Evolutionary conservation across 2,888 invertebrate genomes (phyloP), one percentile per base, ranked within the genome.

Genomic region (Drosophila mimica): DNA sequence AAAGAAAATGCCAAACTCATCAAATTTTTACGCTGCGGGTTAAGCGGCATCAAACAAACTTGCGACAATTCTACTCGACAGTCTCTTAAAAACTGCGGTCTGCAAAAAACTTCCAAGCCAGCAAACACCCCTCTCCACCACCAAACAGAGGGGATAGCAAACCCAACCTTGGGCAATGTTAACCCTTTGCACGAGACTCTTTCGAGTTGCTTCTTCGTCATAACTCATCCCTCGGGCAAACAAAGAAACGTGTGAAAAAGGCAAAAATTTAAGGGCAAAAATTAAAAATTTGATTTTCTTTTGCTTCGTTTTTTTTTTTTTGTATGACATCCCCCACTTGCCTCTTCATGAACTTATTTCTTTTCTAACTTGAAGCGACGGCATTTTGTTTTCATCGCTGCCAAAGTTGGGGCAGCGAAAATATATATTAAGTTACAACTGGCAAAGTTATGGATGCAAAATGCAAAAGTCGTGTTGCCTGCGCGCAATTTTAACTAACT

Each of bases 11-110:
- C 79, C 84, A 84, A 87, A 87, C 87, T 88, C 87, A 88, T 88
- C 87, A 88, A 88, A 88, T 88, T 88, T 88, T 84, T 87, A 88
- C 78, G 78, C 88, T 88, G 87, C 88, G 87, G 87, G 87, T 85
- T 84, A 78, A 82, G 76, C 79, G 73, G 80, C 78, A 76, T 71
- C 81, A 72, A 75, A 81, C 79, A 76, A 79, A 79, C 79, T 79
- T 76, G 79, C 62, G 76, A 79, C 79, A 79, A 54, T 77, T 75
- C 54, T 40, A 43, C 66, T 69, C 63, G 46, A 52, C 43, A 60
- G 70, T 74, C 83, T 80, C 62, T 70, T 72, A 77, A 81, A 84
- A 76, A 81, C 74, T 82, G 80, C 71, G 87, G 85, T 83, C 74
- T 51, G 61, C 71, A 46, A 49, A 60, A 77, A 81, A 68, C 53